Conservation (phyloP, 2,888 invertebrate genomes). For the Meta bourneti region DNA sequence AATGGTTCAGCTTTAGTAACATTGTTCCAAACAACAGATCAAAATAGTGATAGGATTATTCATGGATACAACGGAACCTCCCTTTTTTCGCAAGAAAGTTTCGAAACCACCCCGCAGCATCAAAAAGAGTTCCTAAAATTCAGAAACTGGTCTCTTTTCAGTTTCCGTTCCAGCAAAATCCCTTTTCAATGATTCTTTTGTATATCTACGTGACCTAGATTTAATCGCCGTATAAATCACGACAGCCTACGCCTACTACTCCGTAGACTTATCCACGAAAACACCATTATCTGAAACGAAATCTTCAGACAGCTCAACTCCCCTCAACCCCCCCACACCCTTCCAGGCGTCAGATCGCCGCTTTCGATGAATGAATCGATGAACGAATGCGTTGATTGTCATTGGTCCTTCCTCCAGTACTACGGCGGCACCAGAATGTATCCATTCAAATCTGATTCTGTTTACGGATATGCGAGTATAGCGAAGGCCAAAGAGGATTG, state of each 20-base stretch:
- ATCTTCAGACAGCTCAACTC: conserved; percentile 31
- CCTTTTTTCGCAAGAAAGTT: too few species aligned
- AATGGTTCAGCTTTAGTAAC: too few species aligned
- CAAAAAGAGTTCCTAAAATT: too few species aligned
- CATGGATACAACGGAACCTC: too few species aligned
- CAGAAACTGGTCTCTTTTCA: background rate
- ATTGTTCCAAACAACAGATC: too few species aligned
- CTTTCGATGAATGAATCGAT: conserved; percentile 41
- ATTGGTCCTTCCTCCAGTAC: background rate
- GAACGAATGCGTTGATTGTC: conserved; percentile 21
- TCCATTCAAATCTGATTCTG: background rate
- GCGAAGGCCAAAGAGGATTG: background rate
- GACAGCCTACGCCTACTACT: conserved; percentile 58
- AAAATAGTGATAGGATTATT: too few species aligned
- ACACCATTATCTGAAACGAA: conserved; percentile 37
- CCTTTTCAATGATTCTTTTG: conserved; percentile 55
- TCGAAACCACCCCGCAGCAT: too few species aligned
- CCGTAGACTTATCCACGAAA: conserved; percentile 24
- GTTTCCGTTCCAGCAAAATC: background rate
- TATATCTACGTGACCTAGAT: conserved; percentile 59
- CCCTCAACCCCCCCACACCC: conserved; percentile 4
- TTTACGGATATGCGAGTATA: background rate
- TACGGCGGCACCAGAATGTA: background rate
- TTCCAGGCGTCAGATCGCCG: conserved; percentile 47
- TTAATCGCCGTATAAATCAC: conserved; percentile 44